Evolutionary conservation across 92 coral and sea anemone species (phyloP).

Genomic region (Montipora capitata): DNA sequence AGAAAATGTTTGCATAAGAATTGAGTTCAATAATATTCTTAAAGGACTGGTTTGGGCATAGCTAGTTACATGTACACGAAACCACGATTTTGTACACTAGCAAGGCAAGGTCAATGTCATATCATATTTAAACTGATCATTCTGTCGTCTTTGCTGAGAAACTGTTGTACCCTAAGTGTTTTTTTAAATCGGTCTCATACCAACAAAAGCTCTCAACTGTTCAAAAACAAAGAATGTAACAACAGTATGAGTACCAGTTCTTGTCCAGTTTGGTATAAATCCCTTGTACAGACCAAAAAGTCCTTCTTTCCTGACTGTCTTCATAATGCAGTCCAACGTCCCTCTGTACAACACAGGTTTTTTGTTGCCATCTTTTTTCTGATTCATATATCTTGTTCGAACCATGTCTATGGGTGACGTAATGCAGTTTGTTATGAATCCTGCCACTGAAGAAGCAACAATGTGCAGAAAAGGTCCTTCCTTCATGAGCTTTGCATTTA

Average conservation of each 20-base stretch:
- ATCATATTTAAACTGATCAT: too few species aligned
- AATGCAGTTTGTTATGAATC: slow-evolving; percentile 90
- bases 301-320: slow-evolving; percentile 92
- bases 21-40: too few species aligned
- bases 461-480: slow-evolving; percentile 92
- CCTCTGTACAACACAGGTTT: slow-evolving; percentile 86
- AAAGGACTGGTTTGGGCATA: too few species aligned
- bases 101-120: too few species aligned
- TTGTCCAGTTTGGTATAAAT: slow-evolving; percentile 97
- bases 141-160: too few species aligned
- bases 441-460: slow-evolving; percentile 92
- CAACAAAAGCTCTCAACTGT: slow-evolving; percentile 88
- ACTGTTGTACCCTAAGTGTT: neutral
- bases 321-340: slow-evolving; percentile 89
- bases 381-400: slow-evolving; percentile 95
- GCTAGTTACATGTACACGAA: too few species aligned
- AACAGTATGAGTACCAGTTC: slow-evolving; percentile 96
- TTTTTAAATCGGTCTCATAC: slow-evolving; percentile 85
- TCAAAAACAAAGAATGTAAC: slow-evolving; percentile 98
- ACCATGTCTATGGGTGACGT: slow-evolving; percentile 98
- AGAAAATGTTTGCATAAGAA: too few species aligned
- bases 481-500: slow-evolving; percentile 79
- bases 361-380: slow-evolving; percentile 75
- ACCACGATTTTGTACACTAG: too few species aligned
- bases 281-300: slow-evolving; percentile 95